Base-by-base conservation (phyloP, 2,888 invertebrate genomes). In the Synanthedon tipuliformis region DNA sequence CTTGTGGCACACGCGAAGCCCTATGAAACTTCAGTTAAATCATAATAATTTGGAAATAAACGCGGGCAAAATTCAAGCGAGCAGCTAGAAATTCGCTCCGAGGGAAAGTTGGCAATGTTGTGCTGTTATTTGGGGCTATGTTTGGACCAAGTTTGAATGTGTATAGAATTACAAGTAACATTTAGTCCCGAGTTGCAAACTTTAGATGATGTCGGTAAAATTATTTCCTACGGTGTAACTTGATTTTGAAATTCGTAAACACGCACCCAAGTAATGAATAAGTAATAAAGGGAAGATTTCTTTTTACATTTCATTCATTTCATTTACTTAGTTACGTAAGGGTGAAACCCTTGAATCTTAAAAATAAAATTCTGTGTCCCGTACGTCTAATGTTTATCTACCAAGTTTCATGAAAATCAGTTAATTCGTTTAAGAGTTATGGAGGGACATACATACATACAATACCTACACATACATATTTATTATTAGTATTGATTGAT, bases 21-120 rank as follows among this genome's bases (percentile, higher is more conserved):
- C 45, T 13, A n/a, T 13, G 55, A 61, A 71, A 69, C 63, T 71
- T 68, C 63, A 59, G 57, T 58, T 57, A 62, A 68, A 68, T 71
- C 61, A 62, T 61, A 63, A 68, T 70, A 71, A 73, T 68, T 71
- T 60, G 62, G 62, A 15, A 63, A 63, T 67, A 65, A 66, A 65
- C 60, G 63, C 58, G 56, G 55, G 60, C 45, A 45, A 61, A 69
- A 63, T 66, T 65, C 58, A 58, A 45, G 45, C 45, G 45, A 45
- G 45, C 45, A 45, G 45, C 45, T 12, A n/a, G 15, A 45, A 45
- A 45, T 45, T 45, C 15, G 45, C 45, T 45, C 13, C 45, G 15
- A 15, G 45, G 15, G 15, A 45, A n/a, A 13, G 2, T n/a, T n/a
- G 13, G 15, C n/a, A n/a, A 15, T 15, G 13, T n/a, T 45, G 15